Evolutionary conservation across 2,113 vertebrate species (phyloP), one percentile per base, ranked within the genome.

Genomic region (Periophthalmus modestus): DNA sequence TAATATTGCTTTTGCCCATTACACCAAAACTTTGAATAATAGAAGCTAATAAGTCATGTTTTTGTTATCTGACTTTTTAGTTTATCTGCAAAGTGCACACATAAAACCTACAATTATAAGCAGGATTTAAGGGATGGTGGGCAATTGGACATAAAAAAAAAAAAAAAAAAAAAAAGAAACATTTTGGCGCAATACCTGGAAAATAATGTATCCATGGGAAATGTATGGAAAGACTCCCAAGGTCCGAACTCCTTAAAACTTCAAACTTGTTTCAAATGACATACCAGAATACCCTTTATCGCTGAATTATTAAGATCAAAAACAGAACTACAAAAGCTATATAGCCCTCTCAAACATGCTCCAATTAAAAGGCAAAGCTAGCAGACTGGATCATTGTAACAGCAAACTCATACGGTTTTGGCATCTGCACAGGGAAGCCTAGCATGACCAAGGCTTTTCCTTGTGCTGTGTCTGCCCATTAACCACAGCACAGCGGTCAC

Each of bases 401-500:
- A 72, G 70, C 72, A 68, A 82, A 81, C 79, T 62, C 43, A 73
- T 77, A 54, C 58, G 77, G 80, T 77, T 84, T 77, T 77, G 74
- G 66, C 69, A 74, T 34, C 15, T 9, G 52, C 71, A 68, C 28
- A 71, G 68, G 34, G 65, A 77, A 73, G 55, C 48, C 55, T 66
- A 57, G 69, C 85, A 18, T 71, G 81, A 86, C 77, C 73, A 70
- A 68, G 71, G 21, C 48, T 43, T 66, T 75, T 16, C 19, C 70
- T 61, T 74, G 61, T 71, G 66, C 43, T 70, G 62, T 39, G 58
- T 75, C 76, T 82, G 57, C 68, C 70, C 79, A 75, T 82, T 65
- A 84, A 89, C 85, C 74, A 50, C 76, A 81, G 83, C 87, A 78
- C 83, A 80, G 84, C 85, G 86, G 69, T 69, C 81, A 73, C 75